phyloP scores from a whole-genome alignment of 2,113 vertebrate species.

The Puntigrus tetrazona region DNA sequence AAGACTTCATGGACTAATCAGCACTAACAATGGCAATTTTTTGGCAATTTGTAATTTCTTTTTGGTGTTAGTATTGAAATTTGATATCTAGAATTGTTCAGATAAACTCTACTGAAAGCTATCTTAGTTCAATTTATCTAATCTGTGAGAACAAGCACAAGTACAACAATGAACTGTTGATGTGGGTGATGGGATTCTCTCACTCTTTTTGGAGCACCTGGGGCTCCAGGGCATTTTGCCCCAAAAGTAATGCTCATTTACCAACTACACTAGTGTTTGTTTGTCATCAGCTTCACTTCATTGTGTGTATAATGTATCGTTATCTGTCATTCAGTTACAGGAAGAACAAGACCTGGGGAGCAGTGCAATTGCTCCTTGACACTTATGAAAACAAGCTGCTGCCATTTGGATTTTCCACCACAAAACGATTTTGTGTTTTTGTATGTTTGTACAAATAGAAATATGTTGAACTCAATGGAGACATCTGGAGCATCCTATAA shows the following conservation, averaged over 20 bases:
- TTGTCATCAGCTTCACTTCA: background rate
- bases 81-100: background rate
- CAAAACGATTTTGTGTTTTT: background rate
- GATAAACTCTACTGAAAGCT: background rate
- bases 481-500: background rate
- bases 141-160: background rate
- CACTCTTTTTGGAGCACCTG: background rate
- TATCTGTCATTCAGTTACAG: conserved; percentile 1
- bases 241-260: background rate
- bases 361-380: background rate
- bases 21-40: background rate
- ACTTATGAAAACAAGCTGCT: background rate
- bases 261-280: background rate
- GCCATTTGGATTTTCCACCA: background rate
- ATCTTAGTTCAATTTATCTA: background rate
- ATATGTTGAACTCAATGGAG: background rate
- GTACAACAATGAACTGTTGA: background rate
- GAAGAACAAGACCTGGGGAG: conserved; percentile 6
- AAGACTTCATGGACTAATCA: conserved; percentile 1
- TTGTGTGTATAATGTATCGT: background rate
- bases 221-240: background rate
- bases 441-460: background rate
- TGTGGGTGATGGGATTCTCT: background rate
- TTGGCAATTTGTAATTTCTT: background rate
- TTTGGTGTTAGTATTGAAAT: background rate